These are phyloP conservation scores for Ophion obscuratus DNA, from an alignment of 2,888 invertebrate species.

Conservation along the genomic window DNA sequence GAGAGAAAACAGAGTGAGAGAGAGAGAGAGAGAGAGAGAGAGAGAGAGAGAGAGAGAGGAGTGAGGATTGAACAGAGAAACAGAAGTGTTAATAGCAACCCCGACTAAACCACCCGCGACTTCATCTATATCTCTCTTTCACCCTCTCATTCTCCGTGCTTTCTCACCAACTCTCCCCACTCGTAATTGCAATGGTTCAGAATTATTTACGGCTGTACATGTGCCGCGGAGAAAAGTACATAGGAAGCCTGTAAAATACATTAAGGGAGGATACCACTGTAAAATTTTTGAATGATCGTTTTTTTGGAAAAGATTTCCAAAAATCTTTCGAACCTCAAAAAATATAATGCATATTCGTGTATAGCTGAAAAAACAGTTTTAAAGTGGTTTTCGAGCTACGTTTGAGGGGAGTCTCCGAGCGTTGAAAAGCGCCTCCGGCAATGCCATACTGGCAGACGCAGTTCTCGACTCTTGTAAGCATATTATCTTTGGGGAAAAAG, in stretches of 20 bases:
- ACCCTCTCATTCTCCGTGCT: constrained; percentile 33
- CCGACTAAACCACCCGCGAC: constrained; percentile 70
- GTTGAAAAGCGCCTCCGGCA: no score
- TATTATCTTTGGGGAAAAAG: no score
- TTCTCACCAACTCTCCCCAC: constrained; percentile 35
- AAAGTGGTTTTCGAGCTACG: no score
- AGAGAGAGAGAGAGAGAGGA: constrained; percentile 37
- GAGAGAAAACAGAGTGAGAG: background rate
- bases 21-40: background rate
- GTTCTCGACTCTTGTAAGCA: no score
- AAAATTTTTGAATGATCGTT: no score
- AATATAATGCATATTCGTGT: no score
- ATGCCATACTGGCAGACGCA: no score
- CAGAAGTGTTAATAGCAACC: constrained; percentile 82
- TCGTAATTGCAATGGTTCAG: constrained; percentile 29
- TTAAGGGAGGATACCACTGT: background rate
- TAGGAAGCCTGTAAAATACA: background rate
- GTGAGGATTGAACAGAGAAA: constrained; percentile 17
- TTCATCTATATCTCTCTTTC: constrained; percentile 51
- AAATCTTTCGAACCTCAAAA: no score
- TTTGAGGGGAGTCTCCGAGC: no score
- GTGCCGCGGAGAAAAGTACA: background rate
- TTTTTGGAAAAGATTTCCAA: no score
- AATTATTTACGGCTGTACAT: constrained; percentile 13
- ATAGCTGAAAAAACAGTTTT: no score